A percentile compares a stretch with the other conserved stretches of the same genome.
These are phyloP conservation scores for Norana najaformis DNA, from an alignment of 2,888 invertebrate genomes.

Conservation along the genomic window DNA sequence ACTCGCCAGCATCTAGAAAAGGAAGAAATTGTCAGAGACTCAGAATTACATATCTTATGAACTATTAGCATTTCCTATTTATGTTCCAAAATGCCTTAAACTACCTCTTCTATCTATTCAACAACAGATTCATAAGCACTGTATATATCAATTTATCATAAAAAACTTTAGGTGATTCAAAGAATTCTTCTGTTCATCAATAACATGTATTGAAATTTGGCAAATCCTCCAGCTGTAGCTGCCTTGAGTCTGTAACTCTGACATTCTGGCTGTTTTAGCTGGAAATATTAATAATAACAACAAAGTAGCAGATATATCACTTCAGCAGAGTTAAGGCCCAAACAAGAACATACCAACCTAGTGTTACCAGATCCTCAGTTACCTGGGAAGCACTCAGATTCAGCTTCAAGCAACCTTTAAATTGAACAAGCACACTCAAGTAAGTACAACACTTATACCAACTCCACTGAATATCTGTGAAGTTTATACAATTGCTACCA, in stretches of 20 bases:
- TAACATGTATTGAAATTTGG: not conserved
- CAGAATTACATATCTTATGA: not conserved
- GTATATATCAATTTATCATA: too few species aligned
- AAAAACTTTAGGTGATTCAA: not conserved
- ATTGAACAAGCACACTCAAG: not conserved
- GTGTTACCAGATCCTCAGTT: constrained; percentile 20
- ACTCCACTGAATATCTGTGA: not conserved
- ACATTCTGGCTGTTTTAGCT: not conserved
- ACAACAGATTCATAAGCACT: not conserved
- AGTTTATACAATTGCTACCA: not conserved
- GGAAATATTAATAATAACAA: not conserved
- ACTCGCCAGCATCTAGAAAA: not conserved
- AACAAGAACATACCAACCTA: constrained; percentile 29
- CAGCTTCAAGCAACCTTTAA: constrained; percentile 25
- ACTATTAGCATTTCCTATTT: not conserved
- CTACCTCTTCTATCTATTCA: not conserved
- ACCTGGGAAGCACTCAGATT: constrained; percentile 26
- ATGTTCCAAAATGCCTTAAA: not conserved
- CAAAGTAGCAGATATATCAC: too few species aligned
- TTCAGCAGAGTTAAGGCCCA: too few species aligned
- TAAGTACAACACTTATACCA: not conserved
- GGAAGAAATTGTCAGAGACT: not conserved
- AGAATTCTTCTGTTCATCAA: not conserved
- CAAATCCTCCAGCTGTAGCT: not conserved
- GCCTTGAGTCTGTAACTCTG: not conserved